Evolutionary conservation across 2,797 vertebrate genomes (phyloP).

Genomic region (Neosilurus mollespiculum): DNA sequence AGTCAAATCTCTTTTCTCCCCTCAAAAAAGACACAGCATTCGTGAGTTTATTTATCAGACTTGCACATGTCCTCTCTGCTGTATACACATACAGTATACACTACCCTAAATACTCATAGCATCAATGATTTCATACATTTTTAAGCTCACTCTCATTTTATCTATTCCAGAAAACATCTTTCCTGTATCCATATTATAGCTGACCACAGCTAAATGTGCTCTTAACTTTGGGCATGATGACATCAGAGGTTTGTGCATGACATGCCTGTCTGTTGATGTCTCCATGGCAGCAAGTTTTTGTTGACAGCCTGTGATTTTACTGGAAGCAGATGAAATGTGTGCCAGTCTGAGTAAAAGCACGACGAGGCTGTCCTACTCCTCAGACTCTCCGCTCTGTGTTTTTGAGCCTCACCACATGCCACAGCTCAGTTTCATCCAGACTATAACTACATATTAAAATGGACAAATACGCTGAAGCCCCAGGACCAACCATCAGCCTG

Average conservation of each 20-base stretch:
- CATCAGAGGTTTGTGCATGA: slow-evolving; percentile 46
- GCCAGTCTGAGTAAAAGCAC: slow-evolving; percentile 9
- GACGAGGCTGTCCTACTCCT: slow-evolving; percentile 19
- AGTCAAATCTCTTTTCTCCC: slow-evolving; percentile 19
- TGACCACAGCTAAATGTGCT: slow-evolving; percentile 41
- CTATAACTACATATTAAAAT: slow-evolving; percentile 52
- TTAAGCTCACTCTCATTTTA: slow-evolving; percentile 39
- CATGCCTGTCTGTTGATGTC: slow-evolving; percentile 36
- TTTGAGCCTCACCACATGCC: slow-evolving; percentile 47
- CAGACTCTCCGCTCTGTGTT: slow-evolving; percentile 40
- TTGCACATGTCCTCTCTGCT: background rate
- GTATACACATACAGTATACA: background rate
- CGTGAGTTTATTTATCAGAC: slow-evolving; percentile 15
- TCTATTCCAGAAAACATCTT: slow-evolving; percentile 46
- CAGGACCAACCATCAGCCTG: slow-evolving; percentile 28
- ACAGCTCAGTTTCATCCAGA: slow-evolving; percentile 41
- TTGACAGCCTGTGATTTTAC: slow-evolving; percentile 28
- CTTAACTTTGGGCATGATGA: slow-evolving; percentile 45
- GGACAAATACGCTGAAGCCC: slow-evolving; percentile 43
- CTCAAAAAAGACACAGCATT: slow-evolving; percentile 20
- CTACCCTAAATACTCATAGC: slow-evolving; percentile 12
- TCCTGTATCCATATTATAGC: slow-evolving; percentile 30
- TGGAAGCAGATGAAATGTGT: slow-evolving; percentile 24
- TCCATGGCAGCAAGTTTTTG: slow-evolving; percentile 43
- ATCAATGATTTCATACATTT: slow-evolving; percentile 17